Percentiles rank a stretch among this genome's conserved stretches.
Conservation (phyloP, 2,113 vertebrate genomes). For the Ictalurus punctatus region DNA sequence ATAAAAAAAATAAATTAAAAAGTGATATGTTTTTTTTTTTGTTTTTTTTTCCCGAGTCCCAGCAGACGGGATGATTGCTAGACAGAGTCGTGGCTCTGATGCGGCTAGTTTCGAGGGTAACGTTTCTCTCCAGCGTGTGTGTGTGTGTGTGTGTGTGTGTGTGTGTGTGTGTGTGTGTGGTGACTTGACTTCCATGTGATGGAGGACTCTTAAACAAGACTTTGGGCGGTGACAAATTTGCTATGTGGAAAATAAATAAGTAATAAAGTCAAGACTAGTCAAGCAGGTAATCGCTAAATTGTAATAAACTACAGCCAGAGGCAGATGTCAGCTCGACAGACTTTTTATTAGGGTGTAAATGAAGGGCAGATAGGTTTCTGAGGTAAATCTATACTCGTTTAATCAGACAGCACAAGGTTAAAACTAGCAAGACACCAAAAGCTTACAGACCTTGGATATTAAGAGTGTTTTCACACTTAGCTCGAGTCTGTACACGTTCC, state of each 20-base stretch:
- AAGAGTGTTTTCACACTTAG: background rate
- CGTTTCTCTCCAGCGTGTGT: background rate
- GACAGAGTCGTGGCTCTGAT: background rate
- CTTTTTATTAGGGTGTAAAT: constrained; percentile 16
- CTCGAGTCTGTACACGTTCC: background rate
- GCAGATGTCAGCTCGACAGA: background rate
- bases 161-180: constrained; percentile 8
- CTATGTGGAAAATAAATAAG: constrained; percentile 11
- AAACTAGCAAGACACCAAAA: background rate
- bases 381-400: constrained; percentile 19
- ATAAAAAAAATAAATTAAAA: background rate
- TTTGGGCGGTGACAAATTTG: background rate
- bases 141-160: constrained; percentile 29
- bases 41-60: background rate
- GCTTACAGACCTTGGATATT: background rate
- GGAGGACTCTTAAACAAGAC: background rate
- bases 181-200: constrained; percentile 10
- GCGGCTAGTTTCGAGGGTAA: background rate
- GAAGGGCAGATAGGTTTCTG: background rate
- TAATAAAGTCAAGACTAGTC: constrained; percentile 27
- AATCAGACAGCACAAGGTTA: constrained; percentile 31
- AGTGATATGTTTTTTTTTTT: background rate
- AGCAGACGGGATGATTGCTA: background rate
- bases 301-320: constrained; percentile 13
- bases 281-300: constrained; percentile 35